Base-by-base conservation (phyloP, 2,797 vertebrate genomes). In the Gobionotothen gibberifrons region DNA sequence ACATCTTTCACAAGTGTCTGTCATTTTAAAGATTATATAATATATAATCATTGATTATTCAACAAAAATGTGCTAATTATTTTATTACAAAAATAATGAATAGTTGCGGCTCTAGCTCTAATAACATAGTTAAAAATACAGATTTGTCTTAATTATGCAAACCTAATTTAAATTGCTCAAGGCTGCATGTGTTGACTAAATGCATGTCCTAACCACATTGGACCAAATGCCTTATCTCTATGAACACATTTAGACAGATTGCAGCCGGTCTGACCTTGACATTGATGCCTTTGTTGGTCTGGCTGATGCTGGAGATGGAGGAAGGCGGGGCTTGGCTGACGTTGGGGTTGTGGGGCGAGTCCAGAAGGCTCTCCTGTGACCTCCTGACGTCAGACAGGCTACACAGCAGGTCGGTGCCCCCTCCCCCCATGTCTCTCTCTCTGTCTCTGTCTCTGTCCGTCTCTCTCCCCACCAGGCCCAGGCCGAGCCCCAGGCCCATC, bases 291-390 rank as follows among this genome's bases (percentile, higher is more conserved):
- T 99, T 99, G 89, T 96, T 98, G 69, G 94, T 89, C 89, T 99
- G 98, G 89, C 97, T 98, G 87, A 99, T 98, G 91, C 98, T 99
- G 76, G 97, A 97, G 93, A 99, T 98, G 0, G 98, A 98, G 0
- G 97, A 94, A 12, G 97, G 94, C 0, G 97, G 96, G 82, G 89
- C 95, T 94, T 93, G 92, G 78, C 83, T 86, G n/a, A 86, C 68
- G 82, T 87, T 86, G 46, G 87, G 72, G 77, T 92, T 85, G 66
- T 94, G 92, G 5, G 95, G 93, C 1, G 94, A 94, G 67, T 99
- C 98, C 3, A 97, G 93, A 83, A 99, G 94, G 82, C 96, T 98
- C 93, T 99, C 98, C 72, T 97, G 96, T 22, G 98, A 99, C 84
- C 97, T 97, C 88, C 96, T 96, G 47, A 99, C 96, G 59, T 99